Conservation (phyloP, 2,113 vertebrate species). For the Asarcornis scutulata region DNA sequence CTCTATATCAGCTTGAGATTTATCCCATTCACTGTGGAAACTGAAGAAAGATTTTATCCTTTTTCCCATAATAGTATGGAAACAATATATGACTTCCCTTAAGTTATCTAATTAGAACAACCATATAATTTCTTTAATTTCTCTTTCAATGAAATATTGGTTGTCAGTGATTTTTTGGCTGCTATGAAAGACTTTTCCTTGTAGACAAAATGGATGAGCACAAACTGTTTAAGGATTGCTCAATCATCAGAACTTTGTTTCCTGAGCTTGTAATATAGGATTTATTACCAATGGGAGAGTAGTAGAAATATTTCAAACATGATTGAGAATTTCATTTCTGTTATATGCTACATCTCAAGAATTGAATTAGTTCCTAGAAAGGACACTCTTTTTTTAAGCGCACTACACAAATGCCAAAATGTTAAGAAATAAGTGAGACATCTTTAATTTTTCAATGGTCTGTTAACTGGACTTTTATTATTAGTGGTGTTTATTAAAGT, state of each 20-base stretch:
- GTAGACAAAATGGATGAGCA: neutral
- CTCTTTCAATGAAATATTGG: neutral
- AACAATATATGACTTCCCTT: neutral
- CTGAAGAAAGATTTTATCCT: neutral
- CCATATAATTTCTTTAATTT: neutral
- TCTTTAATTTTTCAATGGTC: neutral
- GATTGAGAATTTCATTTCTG: neutral
- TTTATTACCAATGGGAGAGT: neutral
- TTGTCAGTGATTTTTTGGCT: neutral
- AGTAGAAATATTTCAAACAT: neutral
- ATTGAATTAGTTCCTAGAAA: neutral
- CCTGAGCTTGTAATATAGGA: neutral
- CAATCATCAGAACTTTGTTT: neutral
- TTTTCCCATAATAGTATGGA: neutral
- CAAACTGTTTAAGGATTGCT: neutral
- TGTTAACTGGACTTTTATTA: neutral
- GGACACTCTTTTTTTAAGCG: neutral
- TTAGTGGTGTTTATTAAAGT: neutral
- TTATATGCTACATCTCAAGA: neutral
- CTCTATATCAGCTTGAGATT: neutral
- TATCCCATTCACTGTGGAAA: neutral
- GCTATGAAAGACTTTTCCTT: neutral
- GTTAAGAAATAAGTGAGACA: neutral
- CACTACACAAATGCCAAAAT: neutral
- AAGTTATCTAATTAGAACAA: neutral